Evolutionary conservation across 1,140 invertebrate species (phyloP).

Genomic region (Cataglyphis hispanica): DNA sequence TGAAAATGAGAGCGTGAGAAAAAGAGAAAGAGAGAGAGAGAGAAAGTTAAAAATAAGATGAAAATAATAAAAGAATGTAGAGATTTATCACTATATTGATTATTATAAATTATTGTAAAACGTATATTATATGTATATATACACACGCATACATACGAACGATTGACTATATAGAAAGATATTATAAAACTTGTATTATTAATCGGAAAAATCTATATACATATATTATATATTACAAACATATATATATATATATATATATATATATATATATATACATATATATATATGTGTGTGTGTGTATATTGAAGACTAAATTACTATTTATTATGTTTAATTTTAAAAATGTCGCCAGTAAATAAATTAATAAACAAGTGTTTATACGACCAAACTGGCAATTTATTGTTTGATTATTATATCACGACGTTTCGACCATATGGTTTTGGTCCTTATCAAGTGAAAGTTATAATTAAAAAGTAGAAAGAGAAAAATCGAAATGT

Average conservation of each 20-base stretch:
- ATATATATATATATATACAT: constrained; percentile 71
- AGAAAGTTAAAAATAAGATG: constrained; percentile 65
- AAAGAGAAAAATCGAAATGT: too few species aligned
- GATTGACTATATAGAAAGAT: constrained; percentile 69
- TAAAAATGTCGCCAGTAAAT: too few species aligned
- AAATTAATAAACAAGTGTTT: too few species aligned
- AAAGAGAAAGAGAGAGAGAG: neutral
- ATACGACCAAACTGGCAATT: too few species aligned
- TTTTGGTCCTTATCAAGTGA: too few species aligned
- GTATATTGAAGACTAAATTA: constrained; percentile 49
- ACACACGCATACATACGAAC: constrained; percentile 33
- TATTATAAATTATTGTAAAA: constrained; percentile 79
- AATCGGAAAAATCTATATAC: constrained; percentile 76
- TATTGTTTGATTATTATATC: too few species aligned
- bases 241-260: constrained; percentile 73
- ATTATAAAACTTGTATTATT: constrained; percentile 76
- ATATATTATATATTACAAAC: constrained; percentile 78
- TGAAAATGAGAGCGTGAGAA: constrained; percentile 35
- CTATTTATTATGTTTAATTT: too few species aligned
- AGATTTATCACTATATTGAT: constrained; percentile 81
- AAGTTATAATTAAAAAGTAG: too few species aligned
- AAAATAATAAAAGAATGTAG: constrained; percentile 70
- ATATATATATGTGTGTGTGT: constrained; percentile 73
- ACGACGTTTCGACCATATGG: too few species aligned
- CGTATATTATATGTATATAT: constrained; percentile 54